Base-by-base conservation (phyloP, 1,140 invertebrate genomes). In the Calosoma granatense region DNA sequence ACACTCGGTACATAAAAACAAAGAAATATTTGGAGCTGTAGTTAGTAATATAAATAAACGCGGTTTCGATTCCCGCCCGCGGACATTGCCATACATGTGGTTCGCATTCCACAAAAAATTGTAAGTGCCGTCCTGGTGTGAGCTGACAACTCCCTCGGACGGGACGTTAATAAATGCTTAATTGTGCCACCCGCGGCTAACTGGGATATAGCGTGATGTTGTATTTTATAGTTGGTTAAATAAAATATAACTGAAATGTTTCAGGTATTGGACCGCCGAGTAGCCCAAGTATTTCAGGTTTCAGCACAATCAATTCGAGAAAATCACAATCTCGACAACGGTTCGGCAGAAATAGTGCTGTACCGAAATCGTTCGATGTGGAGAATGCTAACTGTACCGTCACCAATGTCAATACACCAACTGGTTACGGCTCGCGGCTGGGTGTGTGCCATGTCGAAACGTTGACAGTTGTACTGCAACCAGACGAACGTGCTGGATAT, bases 361-460 rank as follows among this genome's bases (percentile, higher is more conserved):
- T 79, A 65, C 77, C 78, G 14, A 81, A 81, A 68, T 66, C 66
- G 4, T 65, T 69, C 55, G 71, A 74, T 43, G 63, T 59, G 30
- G 68, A 70, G 57, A 63, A 59, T 54, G 64, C 66, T 67, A 65
- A 62, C 22, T 39, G n/a, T n/a, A 51, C 47, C 22, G 12, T 17
- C 22, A 54, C 20, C 15, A 41, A 47, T 11, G 21, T n/a, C 21
- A 12, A n/a, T 54, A 53, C 9, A 11, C 21, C 47, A 55, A 54
- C 41, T 23, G 53, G 22, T 14, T 58, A 26, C 11, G 20, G 15
- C 39, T 14, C 57, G 14, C 20, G 43, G 20, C 15, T 23, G 36
- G 39, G 22, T 53, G 78, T 87, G 19, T 86, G 84, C 65, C 81
- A 86, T 59, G 74, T 78, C 1, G 86, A 90, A 70, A 78, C 79